Evolutionary conservation across 1,140 invertebrate genomes (phyloP).

Genomic region (Sarcophaga peregrina): DNA sequence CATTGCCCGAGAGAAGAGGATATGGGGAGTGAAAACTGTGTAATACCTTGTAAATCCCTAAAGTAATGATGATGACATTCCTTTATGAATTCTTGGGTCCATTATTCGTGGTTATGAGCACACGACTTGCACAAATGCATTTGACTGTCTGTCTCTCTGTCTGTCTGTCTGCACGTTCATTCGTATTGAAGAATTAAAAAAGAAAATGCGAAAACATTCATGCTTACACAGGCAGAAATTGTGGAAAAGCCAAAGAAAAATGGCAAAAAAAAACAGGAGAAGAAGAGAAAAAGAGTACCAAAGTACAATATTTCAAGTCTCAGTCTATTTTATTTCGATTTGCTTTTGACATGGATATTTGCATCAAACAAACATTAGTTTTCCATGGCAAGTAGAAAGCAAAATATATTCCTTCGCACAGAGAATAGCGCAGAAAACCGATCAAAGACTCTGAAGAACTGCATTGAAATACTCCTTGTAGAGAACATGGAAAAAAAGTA

Average conservation of each 20-base stretch:
- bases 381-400: not conserved
- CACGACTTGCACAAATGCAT: not conserved
- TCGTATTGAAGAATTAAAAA: not conserved
- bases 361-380: slow-evolving; percentile 34
- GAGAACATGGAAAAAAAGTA: not conserved
- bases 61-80: slow-evolving; percentile 38
- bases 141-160: no score
- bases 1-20: no score
- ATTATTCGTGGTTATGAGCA: slow-evolving; percentile 32
- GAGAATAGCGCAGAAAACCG: not conserved
- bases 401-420: not conserved
- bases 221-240: not conserved
- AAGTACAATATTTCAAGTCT: not conserved
- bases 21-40: not conserved
- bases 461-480: not conserved
- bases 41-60: slow-evolving; percentile 37
- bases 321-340: slow-evolving; percentile 38
- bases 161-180: not conserved
- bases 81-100: slow-evolving; percentile 34
- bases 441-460: not conserved
- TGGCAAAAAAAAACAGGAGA: not conserved
- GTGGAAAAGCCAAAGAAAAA: not conserved
- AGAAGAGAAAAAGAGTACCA: no score
- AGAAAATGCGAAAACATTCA: not conserved
- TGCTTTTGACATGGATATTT: slow-evolving; percentile 27